Percentiles rank a stretch among this genome's conserved stretches.
phyloP scores from a whole-genome alignment of 2,797 vertebrate genomes.

The Philypnodon macrostomus region DNA sequence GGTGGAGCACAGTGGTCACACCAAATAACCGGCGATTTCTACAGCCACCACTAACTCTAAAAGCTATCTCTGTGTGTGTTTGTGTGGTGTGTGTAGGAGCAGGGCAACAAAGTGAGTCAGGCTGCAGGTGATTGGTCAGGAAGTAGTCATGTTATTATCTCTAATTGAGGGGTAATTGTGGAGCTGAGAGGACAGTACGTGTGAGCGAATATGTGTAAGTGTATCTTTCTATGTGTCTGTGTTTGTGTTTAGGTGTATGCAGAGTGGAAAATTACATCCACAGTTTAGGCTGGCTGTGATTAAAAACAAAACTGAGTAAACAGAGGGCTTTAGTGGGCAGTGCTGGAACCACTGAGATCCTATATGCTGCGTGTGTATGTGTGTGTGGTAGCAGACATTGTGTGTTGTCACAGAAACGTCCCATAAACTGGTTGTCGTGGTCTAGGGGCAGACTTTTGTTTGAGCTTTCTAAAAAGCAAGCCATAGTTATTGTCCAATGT shows the following conservation, averaged over 20 bases:
- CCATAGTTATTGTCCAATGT: too few relatives aligned
- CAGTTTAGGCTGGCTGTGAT: constrained; percentile 69
- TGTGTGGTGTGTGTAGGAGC: constrained; percentile 27
- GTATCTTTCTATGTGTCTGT: constrained; percentile 66
- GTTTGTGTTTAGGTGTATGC: constrained; percentile 74
- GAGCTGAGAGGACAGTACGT: constrained; percentile 57
- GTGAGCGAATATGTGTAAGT: constrained; percentile 34
- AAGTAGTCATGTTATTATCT: constrained; percentile 78
- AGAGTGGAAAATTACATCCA: constrained; percentile 70
- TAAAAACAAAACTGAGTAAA: constrained; percentile 74
- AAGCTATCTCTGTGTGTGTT: constrained; percentile 48
- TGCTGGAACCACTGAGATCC: constrained; percentile 38
- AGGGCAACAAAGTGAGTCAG: constrained; percentile 58
- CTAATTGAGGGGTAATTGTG: constrained; percentile 76
- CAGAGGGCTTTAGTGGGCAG: constrained; percentile 63
- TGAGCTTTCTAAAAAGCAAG: neutral
- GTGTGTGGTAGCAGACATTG: constrained; percentile 10
- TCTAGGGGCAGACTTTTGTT: constrained; percentile 5
- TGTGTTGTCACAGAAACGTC: neutral
- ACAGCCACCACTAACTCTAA: constrained; percentile 62
- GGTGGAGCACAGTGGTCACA: constrained; percentile 58
- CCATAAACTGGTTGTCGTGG: constrained; percentile 1
- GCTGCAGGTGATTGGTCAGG: constrained; percentile 77
- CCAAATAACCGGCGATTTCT: constrained; percentile 62
- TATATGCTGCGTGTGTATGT: constrained; percentile 31